Conservation (phyloP, 2,888 invertebrate species). For the Tachystola acroxantha region DNA sequence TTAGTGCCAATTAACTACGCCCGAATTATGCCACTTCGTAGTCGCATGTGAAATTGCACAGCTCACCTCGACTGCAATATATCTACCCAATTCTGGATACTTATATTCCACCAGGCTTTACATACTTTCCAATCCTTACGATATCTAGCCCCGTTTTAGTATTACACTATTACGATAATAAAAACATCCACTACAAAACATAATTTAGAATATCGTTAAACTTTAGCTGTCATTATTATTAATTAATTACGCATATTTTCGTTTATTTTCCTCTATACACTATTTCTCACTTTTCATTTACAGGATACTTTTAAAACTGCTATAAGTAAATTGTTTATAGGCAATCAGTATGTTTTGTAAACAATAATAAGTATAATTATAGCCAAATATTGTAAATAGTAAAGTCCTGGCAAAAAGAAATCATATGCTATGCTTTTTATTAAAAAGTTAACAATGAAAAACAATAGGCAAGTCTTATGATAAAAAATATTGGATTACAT, state of each 20-base stretch:
- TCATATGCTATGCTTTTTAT: too few species aligned
- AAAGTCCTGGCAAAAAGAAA: too few species aligned
- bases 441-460: too few species aligned
- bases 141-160: background rate
- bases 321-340: background rate
- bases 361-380: too few species aligned
- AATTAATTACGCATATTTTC: slow-evolving; percentile 29
- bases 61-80: background rate
- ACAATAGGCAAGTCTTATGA: too few species aligned
- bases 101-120: background rate
- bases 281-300: slow-evolving; percentile 44
- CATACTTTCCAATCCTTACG: background rate
- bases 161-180: slow-evolving; percentile 43
- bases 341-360: background rate
- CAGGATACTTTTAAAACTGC: slow-evolving; percentile 47
- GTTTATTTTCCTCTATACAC: slow-evolving; percentile 33
- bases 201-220: slow-evolving; percentile 58
- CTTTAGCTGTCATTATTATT: slow-evolving; percentile 29
- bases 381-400: too few species aligned
- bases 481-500: too few species aligned
- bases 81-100: too few species aligned
- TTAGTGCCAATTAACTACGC: slow-evolving; percentile 1
- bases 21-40: background rate
- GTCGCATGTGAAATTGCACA: slow-evolving; percentile 10
- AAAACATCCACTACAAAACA: slow-evolving; percentile 68